phyloP scores from a whole-genome alignment of 2,113 vertebrate genomes.

The Sceloporus tristichus region DNA sequence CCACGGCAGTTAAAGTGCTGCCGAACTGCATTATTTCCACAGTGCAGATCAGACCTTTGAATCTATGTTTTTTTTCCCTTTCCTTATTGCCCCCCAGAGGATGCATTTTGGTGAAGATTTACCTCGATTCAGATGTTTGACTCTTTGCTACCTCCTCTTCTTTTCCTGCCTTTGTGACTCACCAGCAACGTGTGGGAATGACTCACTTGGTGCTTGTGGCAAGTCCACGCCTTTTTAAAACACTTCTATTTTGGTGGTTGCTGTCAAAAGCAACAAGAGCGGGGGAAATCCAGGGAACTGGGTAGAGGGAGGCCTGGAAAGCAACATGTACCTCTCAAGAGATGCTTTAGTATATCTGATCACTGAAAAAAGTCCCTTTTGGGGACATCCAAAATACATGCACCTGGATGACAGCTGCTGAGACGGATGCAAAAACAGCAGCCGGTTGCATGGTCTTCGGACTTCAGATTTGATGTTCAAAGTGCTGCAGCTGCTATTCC shows the following conservation, averaged over 20 bases:
- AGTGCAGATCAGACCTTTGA: no score
- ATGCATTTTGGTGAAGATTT: not conserved
- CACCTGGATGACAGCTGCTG: not conserved
- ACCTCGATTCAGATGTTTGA: not conserved
- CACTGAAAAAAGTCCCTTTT: no score
- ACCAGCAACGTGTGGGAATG: not conserved
- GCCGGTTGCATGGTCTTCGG: not conserved
- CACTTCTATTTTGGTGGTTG: constrained; percentile 28
- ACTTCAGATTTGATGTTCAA: not conserved
- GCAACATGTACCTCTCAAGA: not conserved
- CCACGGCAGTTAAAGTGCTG: no score
- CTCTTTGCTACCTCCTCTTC: not conserved
- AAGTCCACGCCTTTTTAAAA: not conserved
- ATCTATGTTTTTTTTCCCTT: no score
- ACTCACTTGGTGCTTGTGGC: constrained; percentile 33
- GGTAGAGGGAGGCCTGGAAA: no score
- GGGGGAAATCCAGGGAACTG: constrained; percentile 13
- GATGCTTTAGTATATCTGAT: not conserved
- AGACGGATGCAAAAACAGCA: not conserved
- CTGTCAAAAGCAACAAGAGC: constrained; percentile 9
- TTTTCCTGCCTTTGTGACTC: constrained; percentile 14
- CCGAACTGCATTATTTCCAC: no score
- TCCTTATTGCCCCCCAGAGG: not conserved
- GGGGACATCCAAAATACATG: not conserved
- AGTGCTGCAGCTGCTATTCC: not conserved